Conservation (phyloP, 2,113 vertebrate genomes). For the Nansenia antarctica region DNA sequence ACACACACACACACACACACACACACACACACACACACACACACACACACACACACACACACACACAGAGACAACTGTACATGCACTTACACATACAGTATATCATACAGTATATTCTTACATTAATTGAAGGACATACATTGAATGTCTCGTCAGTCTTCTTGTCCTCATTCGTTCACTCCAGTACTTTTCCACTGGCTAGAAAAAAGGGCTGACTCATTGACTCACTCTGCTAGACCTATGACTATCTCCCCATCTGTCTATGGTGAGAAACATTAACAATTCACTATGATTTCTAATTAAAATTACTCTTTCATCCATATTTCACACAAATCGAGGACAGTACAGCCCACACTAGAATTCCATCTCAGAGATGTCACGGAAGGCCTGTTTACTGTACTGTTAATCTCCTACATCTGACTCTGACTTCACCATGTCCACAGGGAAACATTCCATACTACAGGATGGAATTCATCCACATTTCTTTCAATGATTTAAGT, state of each 20-base stretch:
- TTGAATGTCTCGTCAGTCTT: too few relatives aligned
- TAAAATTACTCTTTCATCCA: not conserved
- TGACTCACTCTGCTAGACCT: conserved; percentile 46
- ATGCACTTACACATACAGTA: too few relatives aligned
- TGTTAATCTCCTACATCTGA: too few relatives aligned
- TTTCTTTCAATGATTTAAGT: not conserved
- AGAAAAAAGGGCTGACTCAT: conserved; percentile 39
- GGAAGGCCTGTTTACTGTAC: too few relatives aligned
- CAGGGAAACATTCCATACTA: not conserved
- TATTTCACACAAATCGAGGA: not conserved
- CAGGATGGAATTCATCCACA: not conserved
- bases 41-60: conserved; percentile 7
- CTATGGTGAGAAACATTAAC: too few relatives aligned
- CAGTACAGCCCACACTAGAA: too few relatives aligned
- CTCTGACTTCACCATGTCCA: too few relatives aligned
- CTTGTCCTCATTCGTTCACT: too few relatives aligned
- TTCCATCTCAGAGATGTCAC: not conserved
- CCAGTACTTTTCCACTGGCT: conserved; percentile 69
- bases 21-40: not conserved
- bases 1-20: not conserved
- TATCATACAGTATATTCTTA: too few relatives aligned
- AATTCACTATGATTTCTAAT: too few relatives aligned
- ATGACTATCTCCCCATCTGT: not conserved
- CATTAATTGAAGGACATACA: too few relatives aligned
- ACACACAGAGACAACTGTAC: not conserved